phyloP scores from a whole-genome alignment of 2,113 vertebrate genomes.

The Columba janthina region DNA sequence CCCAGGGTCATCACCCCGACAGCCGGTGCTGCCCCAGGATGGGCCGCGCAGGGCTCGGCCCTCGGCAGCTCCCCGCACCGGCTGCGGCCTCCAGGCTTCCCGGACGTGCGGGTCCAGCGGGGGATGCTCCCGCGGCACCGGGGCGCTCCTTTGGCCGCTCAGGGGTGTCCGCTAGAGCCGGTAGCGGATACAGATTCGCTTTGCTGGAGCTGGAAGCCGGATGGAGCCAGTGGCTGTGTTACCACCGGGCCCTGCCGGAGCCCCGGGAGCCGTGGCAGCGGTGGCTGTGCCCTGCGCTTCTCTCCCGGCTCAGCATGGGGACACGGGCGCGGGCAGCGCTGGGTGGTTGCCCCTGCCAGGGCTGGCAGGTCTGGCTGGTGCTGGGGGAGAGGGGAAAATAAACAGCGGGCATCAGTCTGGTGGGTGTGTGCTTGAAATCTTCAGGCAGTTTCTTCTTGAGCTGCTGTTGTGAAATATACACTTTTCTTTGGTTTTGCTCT shows the following conservation, averaged over 20 bases:
- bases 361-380: not conserved
- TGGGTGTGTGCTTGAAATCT: rapidly evolving
- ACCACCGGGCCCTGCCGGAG: not conserved
- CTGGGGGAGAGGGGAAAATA: rapidly evolving
- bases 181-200: rapidly evolving
- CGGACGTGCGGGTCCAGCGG: not conserved
- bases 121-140: not conserved
- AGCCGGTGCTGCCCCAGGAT: not conserved
- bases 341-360: rapidly evolving
- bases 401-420: rapidly evolving
- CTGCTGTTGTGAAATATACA: rapidly evolving
- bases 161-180: rapidly evolving
- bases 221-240: not conserved
- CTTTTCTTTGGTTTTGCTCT: too few species aligned
- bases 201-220: not conserved
- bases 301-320: rapidly evolving
- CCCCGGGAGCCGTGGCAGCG: not conserved
- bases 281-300: rapidly evolving
- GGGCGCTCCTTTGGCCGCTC: rapidly evolving
- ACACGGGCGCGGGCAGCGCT: rapidly evolving
- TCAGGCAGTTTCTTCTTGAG: rapidly evolving
- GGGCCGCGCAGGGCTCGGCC: too few species aligned
- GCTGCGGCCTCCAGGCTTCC: not conserved
- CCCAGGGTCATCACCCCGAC: too few species aligned
- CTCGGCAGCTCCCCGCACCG: not conserved